Evolutionary conservation across 2,797 vertebrate species (phyloP).

Genomic region (Allobates femoralis): DNA sequence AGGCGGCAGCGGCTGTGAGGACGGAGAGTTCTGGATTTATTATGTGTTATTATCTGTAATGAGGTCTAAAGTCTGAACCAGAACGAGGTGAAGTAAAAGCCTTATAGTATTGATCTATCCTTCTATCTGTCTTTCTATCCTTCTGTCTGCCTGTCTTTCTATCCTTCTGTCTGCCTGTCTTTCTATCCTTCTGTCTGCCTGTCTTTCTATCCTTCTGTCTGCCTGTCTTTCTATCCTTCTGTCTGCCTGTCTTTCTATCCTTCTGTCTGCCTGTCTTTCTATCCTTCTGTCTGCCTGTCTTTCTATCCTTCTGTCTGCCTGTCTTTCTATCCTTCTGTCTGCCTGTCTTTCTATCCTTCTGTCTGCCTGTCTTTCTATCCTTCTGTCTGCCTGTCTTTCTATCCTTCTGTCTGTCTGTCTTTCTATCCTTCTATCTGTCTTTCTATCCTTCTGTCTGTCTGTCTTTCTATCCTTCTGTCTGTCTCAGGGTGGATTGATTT

Average conservation of each 20-base stretch:
- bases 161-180: not conserved
- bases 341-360: too few relatives aligned
- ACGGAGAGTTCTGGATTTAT: not conserved
- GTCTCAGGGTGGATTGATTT: too few relatives aligned
- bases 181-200: not conserved
- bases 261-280: not conserved
- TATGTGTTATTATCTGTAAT: too few relatives aligned
- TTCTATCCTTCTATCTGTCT: not conserved
- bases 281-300: not conserved
- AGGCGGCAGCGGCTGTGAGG: not conserved
- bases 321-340: not conserved
- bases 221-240: not conserved
- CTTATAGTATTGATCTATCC: too few relatives aligned
- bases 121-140: not conserved
- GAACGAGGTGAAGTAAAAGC: not conserved
- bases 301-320: too few relatives aligned
- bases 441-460: too few relatives aligned
- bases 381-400: not conserved
- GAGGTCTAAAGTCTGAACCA: too few relatives aligned
- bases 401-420: too few relatives aligned
- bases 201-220: too few relatives aligned
- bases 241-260: not conserved
- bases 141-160: not conserved
- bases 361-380: not conserved
- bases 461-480: not conserved